These are phyloP conservation scores for Urocitellus parryii DNA, from an alignment of 2,113 vertebrate genomes.

Conservation along the genomic window DNA sequence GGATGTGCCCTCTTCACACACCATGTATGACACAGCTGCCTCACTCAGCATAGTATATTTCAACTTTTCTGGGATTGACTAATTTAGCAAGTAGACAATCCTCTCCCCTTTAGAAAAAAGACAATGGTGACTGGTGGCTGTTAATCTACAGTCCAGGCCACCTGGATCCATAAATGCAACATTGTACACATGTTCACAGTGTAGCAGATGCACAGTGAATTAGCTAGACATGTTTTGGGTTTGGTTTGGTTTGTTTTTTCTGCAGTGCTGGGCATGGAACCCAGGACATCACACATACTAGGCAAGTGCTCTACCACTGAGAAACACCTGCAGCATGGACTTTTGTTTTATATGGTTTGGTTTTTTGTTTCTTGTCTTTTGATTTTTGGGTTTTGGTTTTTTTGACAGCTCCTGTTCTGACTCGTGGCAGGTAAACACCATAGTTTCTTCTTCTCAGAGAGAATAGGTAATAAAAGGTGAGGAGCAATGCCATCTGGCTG, in stretches of 20 bases:
- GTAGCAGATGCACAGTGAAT: accelerated
- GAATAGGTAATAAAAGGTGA: constrained; percentile 23
- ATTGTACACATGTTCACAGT: background rate
- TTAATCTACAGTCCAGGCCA: background rate
- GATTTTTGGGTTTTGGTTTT: background rate
- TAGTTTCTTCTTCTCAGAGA: background rate
- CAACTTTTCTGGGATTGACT: background rate
- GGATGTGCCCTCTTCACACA: background rate
- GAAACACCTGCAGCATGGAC: background rate
- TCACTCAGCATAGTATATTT: background rate
- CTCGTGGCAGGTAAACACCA: background rate
- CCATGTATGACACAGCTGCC: background rate
- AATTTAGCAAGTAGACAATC: background rate
- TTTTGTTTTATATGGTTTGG: background rate
- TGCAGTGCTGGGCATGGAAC: background rate
- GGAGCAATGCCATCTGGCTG: background rate
- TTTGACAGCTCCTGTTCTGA: background rate
- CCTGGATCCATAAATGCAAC: background rate
- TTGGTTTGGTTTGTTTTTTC: background rate
- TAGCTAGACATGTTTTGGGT: background rate
- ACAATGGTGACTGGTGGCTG: background rate
- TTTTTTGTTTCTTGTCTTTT: background rate
- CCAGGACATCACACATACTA: no score
- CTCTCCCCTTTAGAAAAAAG: background rate
- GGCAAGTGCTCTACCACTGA: background rate